Conservation (phyloP, 53 echinoderm and acorn worm genomes). For the Echinometra lucunter region DNA sequence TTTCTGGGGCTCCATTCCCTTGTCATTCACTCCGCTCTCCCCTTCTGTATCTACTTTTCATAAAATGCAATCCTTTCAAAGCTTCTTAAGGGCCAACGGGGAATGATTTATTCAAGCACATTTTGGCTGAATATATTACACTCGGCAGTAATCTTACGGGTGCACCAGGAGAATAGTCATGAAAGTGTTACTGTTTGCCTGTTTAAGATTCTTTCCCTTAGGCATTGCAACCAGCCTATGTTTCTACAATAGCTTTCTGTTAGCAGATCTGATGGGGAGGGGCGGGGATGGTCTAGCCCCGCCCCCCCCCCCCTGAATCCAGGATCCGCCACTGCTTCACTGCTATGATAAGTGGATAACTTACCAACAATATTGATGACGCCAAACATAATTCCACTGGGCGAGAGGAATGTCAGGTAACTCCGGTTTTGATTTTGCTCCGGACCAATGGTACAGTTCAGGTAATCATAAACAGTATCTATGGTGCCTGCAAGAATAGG, state of each 20-base stretch:
- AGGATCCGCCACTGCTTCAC: no score
- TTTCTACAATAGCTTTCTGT: no score
- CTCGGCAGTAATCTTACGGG: no score
- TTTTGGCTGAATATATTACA: neutral
- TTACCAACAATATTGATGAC: slow-evolving; percentile 97
- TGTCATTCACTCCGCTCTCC: neutral
- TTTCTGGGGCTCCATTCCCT: no score
- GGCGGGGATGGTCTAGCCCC: no score
- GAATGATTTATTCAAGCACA: neutral
- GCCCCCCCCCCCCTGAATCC: no score
- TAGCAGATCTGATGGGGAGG: no score
- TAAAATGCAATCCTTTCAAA: neutral
- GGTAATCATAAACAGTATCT: slow-evolving; percentile 76
- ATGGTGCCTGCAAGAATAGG: slow-evolving; percentile 74
- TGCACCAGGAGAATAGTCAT: neutral
- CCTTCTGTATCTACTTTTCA: neutral
- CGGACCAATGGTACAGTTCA: slow-evolving; percentile 86
- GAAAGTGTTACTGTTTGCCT: no score
- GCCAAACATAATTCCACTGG: slow-evolving; percentile 92
- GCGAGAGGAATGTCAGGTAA: slow-evolving; percentile 88
- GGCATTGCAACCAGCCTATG: no score
- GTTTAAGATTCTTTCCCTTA: no score
- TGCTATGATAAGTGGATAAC: neutral
- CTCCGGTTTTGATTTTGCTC: slow-evolving; percentile 78
- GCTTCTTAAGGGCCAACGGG: neutral